Evolutionary conservation across 1,140 invertebrate species (phyloP), one percentile per base, ranked within the genome.

Genomic region (Bombus impatiens): DNA sequence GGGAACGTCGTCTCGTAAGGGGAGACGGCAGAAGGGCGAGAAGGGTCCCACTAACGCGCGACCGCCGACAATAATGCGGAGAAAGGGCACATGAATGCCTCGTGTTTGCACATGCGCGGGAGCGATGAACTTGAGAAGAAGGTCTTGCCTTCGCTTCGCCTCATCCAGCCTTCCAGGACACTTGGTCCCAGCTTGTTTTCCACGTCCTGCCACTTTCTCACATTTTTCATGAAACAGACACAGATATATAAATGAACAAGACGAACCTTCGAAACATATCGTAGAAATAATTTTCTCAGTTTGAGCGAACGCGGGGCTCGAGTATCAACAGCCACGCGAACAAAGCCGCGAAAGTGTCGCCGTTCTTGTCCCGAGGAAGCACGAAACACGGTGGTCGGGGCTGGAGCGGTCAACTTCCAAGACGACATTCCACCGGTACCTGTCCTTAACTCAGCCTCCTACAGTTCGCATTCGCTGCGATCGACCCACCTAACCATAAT

Each of bases 341-440:
- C 72, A 15, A 71, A 42, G 78, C 22, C 68, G 65, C 74, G 68
- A 75, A 78, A 86, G 80, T 88, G 79, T 87, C 76, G 78, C 57
- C 37, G 82, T 84, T 65, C 86, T 42, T 37, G 75, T 32, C 75
- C 75, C 77, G 80, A 67, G 78, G 70, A 80, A 62, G 85, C 47
- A 80, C 57, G 86, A 72, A 88, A 80, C 83, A 87, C 82, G 81
- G 86, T 80, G 82, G 88, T 90, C 91, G 85, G 62, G 84, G 71
- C 62, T 86, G 78, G 40, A 82, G 79, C 86, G 86, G 86, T 84
- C 86, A 86, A 90, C 85, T 57, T 88, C 87, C 91, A 93, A 91
- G 93, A 93, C 92, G 91, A 91, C 93, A 94, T 94, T 94, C 93
- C 91, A 92, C 85, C 89, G 89, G 92, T 93, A 93, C 93, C 93